phyloP scores from a whole-genome alignment of 2,797 vertebrate species.

The Caiman crocodilus region DNA sequence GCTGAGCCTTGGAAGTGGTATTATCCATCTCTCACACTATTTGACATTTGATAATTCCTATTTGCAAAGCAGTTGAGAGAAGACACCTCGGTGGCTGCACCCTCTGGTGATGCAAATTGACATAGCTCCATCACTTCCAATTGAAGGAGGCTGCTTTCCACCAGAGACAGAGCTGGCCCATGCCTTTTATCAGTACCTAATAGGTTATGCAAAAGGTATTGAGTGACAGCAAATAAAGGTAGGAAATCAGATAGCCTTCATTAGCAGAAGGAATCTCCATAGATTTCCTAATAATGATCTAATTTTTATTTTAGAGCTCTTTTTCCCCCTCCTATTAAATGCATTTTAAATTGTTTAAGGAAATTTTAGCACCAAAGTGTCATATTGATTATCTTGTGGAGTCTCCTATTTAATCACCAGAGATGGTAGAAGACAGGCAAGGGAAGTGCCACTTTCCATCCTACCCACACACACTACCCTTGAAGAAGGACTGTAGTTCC shows the following conservation, averaged over 20 bases:
- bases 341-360: background rate
- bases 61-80: background rate
- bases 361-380: slow-evolving; percentile 16
- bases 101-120: background rate
- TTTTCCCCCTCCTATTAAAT: background rate
- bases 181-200: no score
- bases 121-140: background rate
- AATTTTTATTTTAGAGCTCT: background rate
- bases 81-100: background rate
- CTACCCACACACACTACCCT: background rate
- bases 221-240: background rate
- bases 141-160: background rate
- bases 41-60: background rate
- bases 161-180: background rate
- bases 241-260: background rate
- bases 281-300: background rate
- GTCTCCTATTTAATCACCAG: slow-evolving; percentile 32
- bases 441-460: background rate
- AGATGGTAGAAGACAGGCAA: background rate
- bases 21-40: background rate
- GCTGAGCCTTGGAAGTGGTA: background rate
- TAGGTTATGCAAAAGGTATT: background rate
- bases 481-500: background rate
- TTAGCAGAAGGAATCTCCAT: background rate
- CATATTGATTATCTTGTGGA: slow-evolving; percentile 15